A percentile compares a stretch with the other conserved stretches of the same genome.
Evolutionary conservation across 2,888 invertebrate genomes (phyloP).

Genomic region (Orgyia antiqua): DNA sequence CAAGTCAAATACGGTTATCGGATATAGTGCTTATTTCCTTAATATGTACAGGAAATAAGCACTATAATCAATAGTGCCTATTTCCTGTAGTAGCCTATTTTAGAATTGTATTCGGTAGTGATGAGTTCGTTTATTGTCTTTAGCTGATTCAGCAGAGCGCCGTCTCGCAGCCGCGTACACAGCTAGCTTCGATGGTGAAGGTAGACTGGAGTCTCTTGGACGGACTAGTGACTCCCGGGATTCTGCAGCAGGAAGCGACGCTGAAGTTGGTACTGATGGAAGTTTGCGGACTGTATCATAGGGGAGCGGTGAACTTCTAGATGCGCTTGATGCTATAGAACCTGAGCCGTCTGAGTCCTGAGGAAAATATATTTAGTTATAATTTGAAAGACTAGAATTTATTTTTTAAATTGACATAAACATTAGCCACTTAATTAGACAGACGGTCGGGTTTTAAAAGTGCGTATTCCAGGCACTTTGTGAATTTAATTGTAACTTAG

Average conservation of each 20-base stretch:
- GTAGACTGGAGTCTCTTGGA: constrained; percentile 71
- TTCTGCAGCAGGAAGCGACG: constrained; percentile 69
- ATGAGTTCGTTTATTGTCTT: constrained; percentile 78
- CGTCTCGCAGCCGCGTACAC: constrained; percentile 74
- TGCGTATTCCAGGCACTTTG: too few species aligned
- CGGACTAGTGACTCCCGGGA: constrained; percentile 70
- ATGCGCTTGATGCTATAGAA: constrained; percentile 65
- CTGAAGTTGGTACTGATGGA: constrained; percentile 70
- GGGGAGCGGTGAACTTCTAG: constrained; percentile 63
- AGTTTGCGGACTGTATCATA: constrained; percentile 66
- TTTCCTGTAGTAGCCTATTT: too few species aligned
- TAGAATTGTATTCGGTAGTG: constrained; percentile 88
- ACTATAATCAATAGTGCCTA: too few species aligned
- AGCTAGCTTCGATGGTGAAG: constrained; percentile 81
- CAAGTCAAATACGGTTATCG: too few species aligned
- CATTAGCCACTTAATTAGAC: too few species aligned
- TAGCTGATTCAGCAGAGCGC: constrained; percentile 78
- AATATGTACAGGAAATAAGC: too few species aligned
- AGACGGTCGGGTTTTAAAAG: too few species aligned
- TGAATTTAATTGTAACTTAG: too few species aligned
- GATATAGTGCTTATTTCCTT: too few species aligned
- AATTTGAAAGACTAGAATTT: too few species aligned
- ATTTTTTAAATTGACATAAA: too few species aligned
- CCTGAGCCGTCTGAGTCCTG: constrained; percentile 69
- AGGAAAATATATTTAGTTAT: constrained; percentile 10